Percentiles rank a stretch among this genome's conserved stretches.
These are phyloP conservation scores for Epirrhoe tristata DNA, from an alignment of 2,888 invertebrate species.

Conservation along the genomic window DNA sequence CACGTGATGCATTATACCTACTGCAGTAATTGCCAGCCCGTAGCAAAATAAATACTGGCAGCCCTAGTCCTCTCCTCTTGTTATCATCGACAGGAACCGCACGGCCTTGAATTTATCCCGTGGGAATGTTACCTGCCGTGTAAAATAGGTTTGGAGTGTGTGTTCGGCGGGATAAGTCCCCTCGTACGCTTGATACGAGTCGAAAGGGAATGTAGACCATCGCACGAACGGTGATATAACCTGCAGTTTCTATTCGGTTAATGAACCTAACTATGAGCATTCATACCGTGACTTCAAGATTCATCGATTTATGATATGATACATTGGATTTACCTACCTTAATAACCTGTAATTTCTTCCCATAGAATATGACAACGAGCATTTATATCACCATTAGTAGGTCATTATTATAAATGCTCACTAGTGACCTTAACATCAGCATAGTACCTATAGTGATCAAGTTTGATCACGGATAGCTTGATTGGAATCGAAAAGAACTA, in stretches of 20 bases:
- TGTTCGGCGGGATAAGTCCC: conserved; percentile 56
- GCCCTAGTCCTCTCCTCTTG: not conserved
- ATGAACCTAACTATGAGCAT: no score
- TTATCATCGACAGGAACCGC: not conserved
- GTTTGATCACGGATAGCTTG: no score
- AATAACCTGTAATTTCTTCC: no score
- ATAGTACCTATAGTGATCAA: no score
- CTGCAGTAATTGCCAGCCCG: no score
- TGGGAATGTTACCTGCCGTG: conserved; percentile 81
- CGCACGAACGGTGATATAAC: not conserved
- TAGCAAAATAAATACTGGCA: not conserved
- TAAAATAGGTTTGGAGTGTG: conserved; percentile 89
- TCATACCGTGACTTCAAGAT: not conserved
- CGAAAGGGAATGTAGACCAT: not conserved
- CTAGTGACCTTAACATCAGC: no score
- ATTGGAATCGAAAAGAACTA: no score
- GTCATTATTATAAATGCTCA: no score
- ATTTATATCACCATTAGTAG: no score
- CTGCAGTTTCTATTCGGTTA: not conserved
- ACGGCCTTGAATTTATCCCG: not conserved
- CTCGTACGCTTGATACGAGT: not conserved
- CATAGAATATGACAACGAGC: no score
- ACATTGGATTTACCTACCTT: no score
- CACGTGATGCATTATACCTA: conserved; percentile 1
- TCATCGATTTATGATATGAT: not conserved